phyloP scores from a whole-genome alignment of 2,113 vertebrate species.

The Pionites leucogaster region DNA sequence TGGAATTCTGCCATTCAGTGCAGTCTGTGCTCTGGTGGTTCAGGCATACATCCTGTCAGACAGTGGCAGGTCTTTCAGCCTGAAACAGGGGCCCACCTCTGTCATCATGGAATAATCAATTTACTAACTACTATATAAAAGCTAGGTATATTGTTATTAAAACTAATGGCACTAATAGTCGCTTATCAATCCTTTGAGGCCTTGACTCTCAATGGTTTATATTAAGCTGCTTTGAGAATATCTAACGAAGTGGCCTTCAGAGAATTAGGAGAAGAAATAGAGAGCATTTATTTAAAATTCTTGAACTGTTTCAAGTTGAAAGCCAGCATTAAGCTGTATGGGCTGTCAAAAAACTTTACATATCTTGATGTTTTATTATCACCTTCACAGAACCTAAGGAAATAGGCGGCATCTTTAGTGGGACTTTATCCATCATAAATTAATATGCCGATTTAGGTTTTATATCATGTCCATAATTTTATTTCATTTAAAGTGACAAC shows the following conservation, averaged over 20 bases:
- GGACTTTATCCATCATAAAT: not conserved
- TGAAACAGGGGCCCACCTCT: not conserved
- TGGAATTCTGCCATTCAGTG: not conserved
- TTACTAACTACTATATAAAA: not conserved
- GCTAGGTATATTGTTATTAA: not conserved
- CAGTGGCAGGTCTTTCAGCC: not conserved
- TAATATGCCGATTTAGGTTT: not conserved
- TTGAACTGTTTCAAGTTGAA: not conserved
- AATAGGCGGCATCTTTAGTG: not conserved
- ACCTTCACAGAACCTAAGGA: not conserved
- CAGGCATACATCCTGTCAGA: not conserved
- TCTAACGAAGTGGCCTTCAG: not conserved
- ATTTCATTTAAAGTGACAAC: not conserved
- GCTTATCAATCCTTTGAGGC: not conserved
- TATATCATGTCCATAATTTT: not conserved
- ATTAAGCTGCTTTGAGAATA: not conserved
- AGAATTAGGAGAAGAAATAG: not conserved
- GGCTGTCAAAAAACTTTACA: not conserved
- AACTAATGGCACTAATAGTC: not conserved
- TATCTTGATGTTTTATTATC: not conserved
- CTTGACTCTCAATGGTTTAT: not conserved
- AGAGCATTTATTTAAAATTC: not conserved
- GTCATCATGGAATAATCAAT: not conserved
- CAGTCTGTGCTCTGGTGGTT: fast-evolving
- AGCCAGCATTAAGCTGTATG: not conserved